Percentiles rank a stretch among this genome's conserved stretches.
Conservation (phyloP, 2,113 vertebrate genomes). For the Siphamia tubifer region DNA sequence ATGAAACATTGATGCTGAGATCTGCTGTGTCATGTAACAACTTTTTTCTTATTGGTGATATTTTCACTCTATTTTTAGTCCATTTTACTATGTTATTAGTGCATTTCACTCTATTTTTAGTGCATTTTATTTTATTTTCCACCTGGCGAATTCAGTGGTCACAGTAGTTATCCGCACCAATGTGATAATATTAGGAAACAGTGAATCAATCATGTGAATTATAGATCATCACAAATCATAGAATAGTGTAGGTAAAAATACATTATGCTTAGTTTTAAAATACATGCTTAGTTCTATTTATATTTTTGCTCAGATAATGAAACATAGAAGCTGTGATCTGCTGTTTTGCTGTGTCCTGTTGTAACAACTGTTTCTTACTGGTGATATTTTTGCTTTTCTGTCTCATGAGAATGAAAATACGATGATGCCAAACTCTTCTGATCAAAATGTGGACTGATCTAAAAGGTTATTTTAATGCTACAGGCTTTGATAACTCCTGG, state of each 20-base stretch:
- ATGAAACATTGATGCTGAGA: neutral
- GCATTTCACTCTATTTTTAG: no score
- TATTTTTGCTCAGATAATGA: neutral
- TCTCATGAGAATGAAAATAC: neutral
- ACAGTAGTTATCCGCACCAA: no score
- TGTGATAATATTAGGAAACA: no score
- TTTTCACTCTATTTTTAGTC: no score
- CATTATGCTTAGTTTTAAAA: no score
- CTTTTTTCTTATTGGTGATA: neutral
- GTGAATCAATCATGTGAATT: no score
- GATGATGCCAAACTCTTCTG: neutral
- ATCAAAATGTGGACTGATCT: slow-evolving; percentile 6
- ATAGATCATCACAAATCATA: no score
- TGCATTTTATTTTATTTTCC: no score
- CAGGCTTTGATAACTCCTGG: neutral
- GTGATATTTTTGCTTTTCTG: slow-evolving; percentile 18
- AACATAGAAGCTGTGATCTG: neutral
- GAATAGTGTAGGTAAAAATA: no score
- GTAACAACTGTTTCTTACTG: neutral
- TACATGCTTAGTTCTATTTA: no score
- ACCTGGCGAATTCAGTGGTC: no score
- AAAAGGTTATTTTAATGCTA: slow-evolving; percentile 12
- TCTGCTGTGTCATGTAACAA: neutral
- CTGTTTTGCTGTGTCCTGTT: slow-evolving; percentile 9
- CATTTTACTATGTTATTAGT: no score